A percentile compares a stretch with the other conserved stretches of the same genome.
phyloP scores from a whole-genome alignment of 2,888 invertebrate species.

The Drosophila picticornis region DNA sequence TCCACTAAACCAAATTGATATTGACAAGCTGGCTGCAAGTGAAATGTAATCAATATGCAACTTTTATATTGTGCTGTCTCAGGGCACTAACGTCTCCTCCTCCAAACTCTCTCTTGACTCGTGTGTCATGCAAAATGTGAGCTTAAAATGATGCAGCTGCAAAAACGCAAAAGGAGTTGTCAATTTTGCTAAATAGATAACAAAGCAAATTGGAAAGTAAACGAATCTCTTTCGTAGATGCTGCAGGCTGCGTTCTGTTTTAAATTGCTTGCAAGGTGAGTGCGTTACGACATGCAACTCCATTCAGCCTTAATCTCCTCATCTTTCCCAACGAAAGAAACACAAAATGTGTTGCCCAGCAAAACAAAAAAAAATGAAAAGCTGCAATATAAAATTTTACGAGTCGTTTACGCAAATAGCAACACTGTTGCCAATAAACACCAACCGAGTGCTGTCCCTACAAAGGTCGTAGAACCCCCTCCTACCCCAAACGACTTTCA shows the following conservation, averaged over 20 bases:
- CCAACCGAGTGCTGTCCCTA: constrained; percentile 31
- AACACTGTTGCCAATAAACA: constrained; percentile 79
- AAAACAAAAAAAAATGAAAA: constrained; percentile 28
- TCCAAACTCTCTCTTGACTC: neutral
- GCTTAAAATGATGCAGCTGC: constrained; percentile 14
- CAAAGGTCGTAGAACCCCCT: constrained; percentile 45
- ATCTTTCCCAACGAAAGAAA: neutral
- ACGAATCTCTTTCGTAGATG: constrained; percentile 22
- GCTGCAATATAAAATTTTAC: constrained; percentile 76
- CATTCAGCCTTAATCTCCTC: constrained; percentile 29
- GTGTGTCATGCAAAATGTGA: constrained; percentile 14
- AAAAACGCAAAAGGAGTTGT: constrained; percentile 28
- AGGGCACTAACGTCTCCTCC: neutral
- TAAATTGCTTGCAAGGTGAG: constrained; percentile 23
- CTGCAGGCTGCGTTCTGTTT: neutral
- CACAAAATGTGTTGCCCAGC: constrained; percentile 34
- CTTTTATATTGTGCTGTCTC: constrained; percentile 28
- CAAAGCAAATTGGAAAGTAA: constrained; percentile 50
- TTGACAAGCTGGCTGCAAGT: constrained; percentile 66
- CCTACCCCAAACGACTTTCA: neutral
- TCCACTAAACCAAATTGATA: constrained; percentile 41
- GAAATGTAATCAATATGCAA: constrained; percentile 71
- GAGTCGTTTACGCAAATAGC: constrained; percentile 81
- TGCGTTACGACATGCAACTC: constrained; percentile 49
- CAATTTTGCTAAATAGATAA: constrained; percentile 46